Evolutionary conservation across 2,888 invertebrate genomes (phyloP).

Genomic region (Diarsia rubi): DNA sequence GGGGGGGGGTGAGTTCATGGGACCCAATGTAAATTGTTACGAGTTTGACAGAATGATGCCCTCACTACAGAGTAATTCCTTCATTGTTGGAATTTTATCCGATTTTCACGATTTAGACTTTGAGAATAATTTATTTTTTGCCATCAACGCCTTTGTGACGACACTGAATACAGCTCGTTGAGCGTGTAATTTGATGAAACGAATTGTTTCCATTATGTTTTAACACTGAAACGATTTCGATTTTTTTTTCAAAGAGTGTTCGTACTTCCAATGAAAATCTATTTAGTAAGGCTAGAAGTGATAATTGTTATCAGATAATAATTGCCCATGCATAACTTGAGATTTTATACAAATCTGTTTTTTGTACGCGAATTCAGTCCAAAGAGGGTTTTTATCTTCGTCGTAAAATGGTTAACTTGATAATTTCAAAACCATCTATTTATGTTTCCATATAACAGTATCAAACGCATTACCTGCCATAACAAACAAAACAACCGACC

Average conservation of each 20-base stretch:
- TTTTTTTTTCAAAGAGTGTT: not conserved
- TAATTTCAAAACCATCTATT: not conserved
- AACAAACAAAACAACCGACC: slow-evolving; percentile 3
- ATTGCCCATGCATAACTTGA: not conserved
- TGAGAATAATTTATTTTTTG: slow-evolving; percentile 50
- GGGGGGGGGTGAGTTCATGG: not conserved
- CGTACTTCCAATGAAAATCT: not conserved
- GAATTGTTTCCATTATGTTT: slow-evolving; percentile 30
- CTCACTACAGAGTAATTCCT: slow-evolving; percentile 54
- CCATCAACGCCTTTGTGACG: slow-evolving; percentile 44
- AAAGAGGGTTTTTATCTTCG: not conserved
- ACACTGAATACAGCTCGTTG: slow-evolving; percentile 40
- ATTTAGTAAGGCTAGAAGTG: not conserved
- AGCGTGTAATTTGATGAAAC: slow-evolving; percentile 36
- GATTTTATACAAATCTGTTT: not conserved
- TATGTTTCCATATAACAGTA: not conserved
- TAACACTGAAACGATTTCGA: not conserved
- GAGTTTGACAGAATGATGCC: slow-evolving; percentile 57
- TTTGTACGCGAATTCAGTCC: not conserved
- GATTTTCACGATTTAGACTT: slow-evolving; percentile 47
- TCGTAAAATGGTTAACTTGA: not conserved
- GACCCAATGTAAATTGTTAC: slow-evolving; percentile 64
- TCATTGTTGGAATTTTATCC: slow-evolving; percentile 60
- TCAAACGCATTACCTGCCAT: slow-evolving; percentile 7
- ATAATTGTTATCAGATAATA: not conserved